These are phyloP conservation scores for Lithophane socia DNA, from an alignment of 2,888 invertebrate genomes.

Conservation along the genomic window DNA sequence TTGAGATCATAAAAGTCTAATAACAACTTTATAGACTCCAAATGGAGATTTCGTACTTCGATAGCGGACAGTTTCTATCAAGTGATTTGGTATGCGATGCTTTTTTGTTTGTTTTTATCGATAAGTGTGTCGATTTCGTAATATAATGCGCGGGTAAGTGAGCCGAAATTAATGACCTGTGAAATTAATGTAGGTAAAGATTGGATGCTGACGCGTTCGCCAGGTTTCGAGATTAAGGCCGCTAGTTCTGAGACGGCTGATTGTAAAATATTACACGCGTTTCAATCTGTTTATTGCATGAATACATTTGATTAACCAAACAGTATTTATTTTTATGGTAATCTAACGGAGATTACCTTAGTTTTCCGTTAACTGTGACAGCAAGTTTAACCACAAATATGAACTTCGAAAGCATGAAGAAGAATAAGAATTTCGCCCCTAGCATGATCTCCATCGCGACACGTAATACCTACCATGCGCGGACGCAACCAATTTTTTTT, in stretches of 20 bases:
- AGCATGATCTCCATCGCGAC: constrained; percentile 28
- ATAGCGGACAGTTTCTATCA: constrained; percentile 67
- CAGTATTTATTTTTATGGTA: constrained; percentile 31
- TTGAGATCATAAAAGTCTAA: constrained; percentile 76
- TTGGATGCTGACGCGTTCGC: constrained; percentile 42
- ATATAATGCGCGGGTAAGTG: constrained; percentile 44
- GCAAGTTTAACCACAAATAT: not conserved
- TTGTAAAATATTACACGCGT: constrained; percentile 45
- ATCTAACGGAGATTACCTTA: constrained; percentile 15
- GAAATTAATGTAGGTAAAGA: constrained; percentile 53
- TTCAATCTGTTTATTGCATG: constrained; percentile 22
- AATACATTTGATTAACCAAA: constrained; percentile 23
- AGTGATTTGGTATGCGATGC: constrained; percentile 29
- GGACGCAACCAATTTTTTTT: constrained; percentile 36
- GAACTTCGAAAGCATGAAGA: not conserved
- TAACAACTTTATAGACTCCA: constrained; percentile 71
- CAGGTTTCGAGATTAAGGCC: constrained; percentile 55
- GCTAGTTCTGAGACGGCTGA: constrained; percentile 17
- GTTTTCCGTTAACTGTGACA: constrained; percentile 17
- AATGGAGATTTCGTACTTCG: constrained; percentile 70
- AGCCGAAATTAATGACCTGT: constrained; percentile 60
- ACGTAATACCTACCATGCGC: constrained; percentile 42
- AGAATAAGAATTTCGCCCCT: not conserved
- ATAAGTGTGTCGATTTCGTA: constrained; percentile 61
- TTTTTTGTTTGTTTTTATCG: constrained; percentile 60